These are phyloP conservation scores for Etheostoma cragini DNA, from an alignment of 2,113 vertebrate genomes.

Conservation along the genomic window DNA sequence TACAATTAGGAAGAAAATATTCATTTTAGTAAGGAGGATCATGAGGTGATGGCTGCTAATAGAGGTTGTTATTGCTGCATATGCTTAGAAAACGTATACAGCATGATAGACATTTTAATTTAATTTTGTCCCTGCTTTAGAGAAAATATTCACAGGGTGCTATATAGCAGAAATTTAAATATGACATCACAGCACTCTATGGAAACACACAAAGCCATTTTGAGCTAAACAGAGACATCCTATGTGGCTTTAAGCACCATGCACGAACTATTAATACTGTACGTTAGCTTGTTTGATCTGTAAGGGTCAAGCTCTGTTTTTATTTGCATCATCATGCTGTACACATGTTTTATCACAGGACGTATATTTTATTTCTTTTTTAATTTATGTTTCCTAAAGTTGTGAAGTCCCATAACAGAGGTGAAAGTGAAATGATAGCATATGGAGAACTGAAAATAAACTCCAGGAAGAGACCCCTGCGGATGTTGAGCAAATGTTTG, in stretches of 20 bases:
- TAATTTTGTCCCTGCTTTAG: background rate
- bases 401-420: slow-evolving; percentile 6
- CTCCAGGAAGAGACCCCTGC: slow-evolving; percentile 45
- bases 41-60: background rate
- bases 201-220: background rate
- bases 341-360: slow-evolving; percentile 2
- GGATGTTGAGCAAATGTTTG: slow-evolving; percentile 55
- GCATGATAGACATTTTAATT: background rate
- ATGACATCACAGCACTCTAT: background rate
- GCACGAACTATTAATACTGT: background rate
- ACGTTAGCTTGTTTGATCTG: background rate
- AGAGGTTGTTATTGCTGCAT: background rate
- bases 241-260: slow-evolving; percentile 2
- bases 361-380: background rate
- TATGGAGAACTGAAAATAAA: slow-evolving; percentile 52
- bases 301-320: background rate
- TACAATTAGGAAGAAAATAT: background rate
- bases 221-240: background rate
- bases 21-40: background rate
- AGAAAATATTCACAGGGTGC: background rate
- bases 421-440: slow-evolving; percentile 4
- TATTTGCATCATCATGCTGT: background rate
- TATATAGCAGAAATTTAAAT: background rate
- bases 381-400: background rate
- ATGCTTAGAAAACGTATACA: background rate